Evolutionary conservation across 2,888 invertebrate species (phyloP), one percentile per base, ranked within the genome.

Genomic region (Lucinisca nassula): DNA sequence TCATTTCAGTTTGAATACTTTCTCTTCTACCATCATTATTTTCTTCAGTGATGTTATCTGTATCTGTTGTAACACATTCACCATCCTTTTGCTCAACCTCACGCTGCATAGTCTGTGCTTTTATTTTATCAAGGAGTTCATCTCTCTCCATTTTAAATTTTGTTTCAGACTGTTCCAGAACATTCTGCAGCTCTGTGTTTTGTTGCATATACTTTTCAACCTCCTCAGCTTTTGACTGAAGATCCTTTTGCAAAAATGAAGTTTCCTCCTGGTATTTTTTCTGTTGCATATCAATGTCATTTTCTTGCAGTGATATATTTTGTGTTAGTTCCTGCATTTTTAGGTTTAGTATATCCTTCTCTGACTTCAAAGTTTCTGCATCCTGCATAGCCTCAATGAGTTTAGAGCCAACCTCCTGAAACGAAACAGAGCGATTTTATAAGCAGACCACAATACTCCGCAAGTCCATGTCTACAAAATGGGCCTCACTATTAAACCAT

Each of bases 301-400:
- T 30, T 67, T 67, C 35, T 24, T 30, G 67, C 35, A 35, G 67
- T 32, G 67, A 67, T 10, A 67, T 70, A 35, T 78, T 87, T 45
- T 87, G 85, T 37, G 55, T 58, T 32, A 82, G 75, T 75, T 87
- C 85, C 76, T 91, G 86, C 0, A 85, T 10, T 38, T 73, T 85
- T 14, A 78, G 79, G 32, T 37, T 79, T 37, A 45, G 51, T 12
- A 84, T 79, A 24, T 88, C 85, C 14, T 45, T 79, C 24, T 91
- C 87, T 27, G 81, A 58, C 24, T 77, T 85, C 10, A 76, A 78
- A 49, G 82, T 37, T 55, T 88, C 87, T 4, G 84, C 61, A 40
- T 89, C 87, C 24, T 87, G 73, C 45, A 85, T 27, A 24, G 87
- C 58, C 17, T 32, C 37, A 51, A 51, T 75, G 14, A 85, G 21